Conservation (phyloP, 2,797 vertebrate genomes). For the Eptatretus atami region DNA sequence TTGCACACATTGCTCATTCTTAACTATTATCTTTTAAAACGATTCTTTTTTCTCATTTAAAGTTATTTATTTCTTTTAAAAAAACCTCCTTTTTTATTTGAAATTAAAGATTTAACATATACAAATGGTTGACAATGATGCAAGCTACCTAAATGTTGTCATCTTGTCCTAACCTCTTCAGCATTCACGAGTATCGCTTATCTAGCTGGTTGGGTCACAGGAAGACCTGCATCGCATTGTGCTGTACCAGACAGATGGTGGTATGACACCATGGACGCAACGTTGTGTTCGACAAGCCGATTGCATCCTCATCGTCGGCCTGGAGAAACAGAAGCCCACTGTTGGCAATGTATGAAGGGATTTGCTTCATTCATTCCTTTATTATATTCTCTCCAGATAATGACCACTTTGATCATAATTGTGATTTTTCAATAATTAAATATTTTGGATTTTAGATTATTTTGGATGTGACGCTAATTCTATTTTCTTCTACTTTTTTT, state of each 20-base stretch:
- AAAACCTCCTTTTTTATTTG: constrained; percentile 1
- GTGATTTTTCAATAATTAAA: too few relatives aligned
- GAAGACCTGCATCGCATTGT: constrained; percentile 74
- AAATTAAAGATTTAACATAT: too few relatives aligned
- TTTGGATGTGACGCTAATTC: too few relatives aligned
- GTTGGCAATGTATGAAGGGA: constrained; percentile 35
- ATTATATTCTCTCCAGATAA: too few relatives aligned
- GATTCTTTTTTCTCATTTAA: too few relatives aligned
- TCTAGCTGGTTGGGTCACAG: constrained; percentile 83
- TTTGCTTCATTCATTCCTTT: neutral
- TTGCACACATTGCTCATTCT: too few relatives aligned
- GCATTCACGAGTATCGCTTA: constrained; percentile 54
- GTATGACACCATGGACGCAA: constrained; percentile 63
- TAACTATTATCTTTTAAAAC: too few relatives aligned
- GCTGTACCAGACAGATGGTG: constrained; percentile 51
- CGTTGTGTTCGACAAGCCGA: constrained; percentile 69
- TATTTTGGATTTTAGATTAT: too few relatives aligned
- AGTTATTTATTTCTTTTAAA: neutral
- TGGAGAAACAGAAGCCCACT: constrained; percentile 48
- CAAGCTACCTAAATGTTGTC: neutral
- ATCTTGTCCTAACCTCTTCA: constrained; percentile 8
- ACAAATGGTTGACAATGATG: too few relatives aligned
- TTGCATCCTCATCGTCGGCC: constrained; percentile 59
- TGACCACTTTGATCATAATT: too few relatives aligned
- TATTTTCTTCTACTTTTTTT: too few relatives aligned